Base-by-base conservation (phyloP, 2,888 invertebrate species). In the Antheraea yamamai region DNA sequence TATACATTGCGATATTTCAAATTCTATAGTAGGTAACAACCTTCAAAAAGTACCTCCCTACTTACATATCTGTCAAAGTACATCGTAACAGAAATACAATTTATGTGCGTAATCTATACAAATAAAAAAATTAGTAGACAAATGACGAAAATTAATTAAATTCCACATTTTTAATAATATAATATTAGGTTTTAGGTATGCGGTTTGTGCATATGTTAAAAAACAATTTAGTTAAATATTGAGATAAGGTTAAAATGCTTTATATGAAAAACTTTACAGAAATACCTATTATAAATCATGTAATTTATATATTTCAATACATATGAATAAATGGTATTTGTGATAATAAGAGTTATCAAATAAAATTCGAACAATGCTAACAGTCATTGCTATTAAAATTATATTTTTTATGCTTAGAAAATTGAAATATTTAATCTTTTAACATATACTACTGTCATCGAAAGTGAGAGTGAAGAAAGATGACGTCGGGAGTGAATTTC, bases 401-500 rank as follows among this genome's bases (percentile, higher is more conserved):
- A 30, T 16, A 4, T 30, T 30, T 1, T 30, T 26, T 6, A 64
- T 66, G 30, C 47, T 47, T 30, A 66, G 26, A 66, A 66, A 30
- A 30, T 30, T 66, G 30, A 26, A 39, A 4, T 39, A 70, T 92
- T 88, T 91, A 77, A 72, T 55, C 77, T 76, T 85, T 85, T 85
- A 75, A 18, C 74, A 55, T 90, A 76, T 89, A 85, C 92, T 84
- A 51, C n/a, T n/a, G n/a, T 72, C 78, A 88, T 87, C 80, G 93
- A 94, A 89, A 94, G 94, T 92, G 93, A 94, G 94, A 94, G 94
- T 94, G 91, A 92, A 92, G 91, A 92, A 93, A 90, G 90, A 92
- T 94, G 93, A 94, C 93, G 93, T 93, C 84, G 88, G 86, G 82
- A 88, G 89, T 88, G 85, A 87, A 87, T 88, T 86, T 83, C 85